Evolutionary conservation across 2,797 vertebrate species (phyloP).

Genomic region (Psittacula derbiana): DNA sequence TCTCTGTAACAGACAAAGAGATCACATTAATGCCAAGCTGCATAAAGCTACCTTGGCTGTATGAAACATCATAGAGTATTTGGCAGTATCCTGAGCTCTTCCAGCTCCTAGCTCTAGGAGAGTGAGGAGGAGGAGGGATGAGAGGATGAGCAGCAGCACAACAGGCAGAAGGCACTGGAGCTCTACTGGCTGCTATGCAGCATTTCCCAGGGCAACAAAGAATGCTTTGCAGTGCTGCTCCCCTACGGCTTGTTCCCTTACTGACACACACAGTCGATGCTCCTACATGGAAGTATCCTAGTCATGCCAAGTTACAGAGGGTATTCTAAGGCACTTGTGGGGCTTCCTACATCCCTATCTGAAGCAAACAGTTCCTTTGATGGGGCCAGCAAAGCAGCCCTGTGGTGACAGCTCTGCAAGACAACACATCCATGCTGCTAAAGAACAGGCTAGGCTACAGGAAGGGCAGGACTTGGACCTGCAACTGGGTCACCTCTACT

Average conservation of each 20-base stretch:
- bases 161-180: slow-evolving; percentile 6
- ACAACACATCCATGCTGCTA: neutral
- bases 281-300: neutral
- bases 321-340: neutral
- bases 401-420: neutral
- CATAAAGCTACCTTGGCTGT: neutral
- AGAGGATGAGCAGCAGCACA: neutral
- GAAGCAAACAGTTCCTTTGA: neutral
- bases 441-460: neutral
- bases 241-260: neutral
- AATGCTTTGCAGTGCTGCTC: neutral
- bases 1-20: neutral
- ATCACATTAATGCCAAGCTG: neutral
- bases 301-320: neutral
- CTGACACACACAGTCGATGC: rapidly evolving
- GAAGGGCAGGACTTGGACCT: neutral
- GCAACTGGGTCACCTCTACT: neutral
- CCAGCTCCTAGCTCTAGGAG: neutral
- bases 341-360: neutral
- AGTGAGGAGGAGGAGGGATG: neutral
- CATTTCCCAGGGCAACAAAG: neutral
- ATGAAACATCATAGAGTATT: neutral
- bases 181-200: neutral
- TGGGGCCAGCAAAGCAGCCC: neutral
- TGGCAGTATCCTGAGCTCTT: neutral